Evolutionary conservation across 2,888 invertebrate genomes (phyloP).

Genomic region (Thecocarcelia acutangulata): DNA sequence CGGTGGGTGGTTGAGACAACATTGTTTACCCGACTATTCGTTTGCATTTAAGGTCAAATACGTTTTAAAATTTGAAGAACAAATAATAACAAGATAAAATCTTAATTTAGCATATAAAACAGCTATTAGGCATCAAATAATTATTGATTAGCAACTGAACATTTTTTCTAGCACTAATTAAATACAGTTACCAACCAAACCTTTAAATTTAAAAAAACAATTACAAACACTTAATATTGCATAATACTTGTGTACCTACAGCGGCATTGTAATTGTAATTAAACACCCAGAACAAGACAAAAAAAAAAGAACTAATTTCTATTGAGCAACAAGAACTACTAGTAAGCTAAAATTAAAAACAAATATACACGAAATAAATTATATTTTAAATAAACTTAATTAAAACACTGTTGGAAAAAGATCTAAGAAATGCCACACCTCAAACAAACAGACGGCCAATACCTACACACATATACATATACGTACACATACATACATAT

Average conservation of each 20-base stretch:
- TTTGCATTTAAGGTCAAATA: too few relatives aligned
- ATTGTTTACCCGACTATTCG: too few relatives aligned
- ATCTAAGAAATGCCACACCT: constrained; percentile 62
- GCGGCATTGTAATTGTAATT: constrained; percentile 51
- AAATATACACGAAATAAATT: constrained; percentile 29
- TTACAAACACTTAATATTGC: constrained; percentile 39
- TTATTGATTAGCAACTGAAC: neutral
- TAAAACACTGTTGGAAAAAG: constrained; percentile 4
- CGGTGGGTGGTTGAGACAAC: too few relatives aligned
- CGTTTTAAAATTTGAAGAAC: too few relatives aligned
- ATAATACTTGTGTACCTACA: constrained; percentile 30
- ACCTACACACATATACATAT: too few relatives aligned
- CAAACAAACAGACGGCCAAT: constrained; percentile 23
- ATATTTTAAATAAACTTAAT: neutral
- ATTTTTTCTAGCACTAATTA: constrained; percentile 37
- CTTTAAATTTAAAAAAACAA: constrained; percentile 56
- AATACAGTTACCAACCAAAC: constrained; percentile 55
- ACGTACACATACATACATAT: too few relatives aligned
- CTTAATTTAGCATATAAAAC: too few relatives aligned
- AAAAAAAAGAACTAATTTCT: neutral
- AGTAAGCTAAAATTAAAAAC: neutral
- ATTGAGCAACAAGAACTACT: constrained; percentile 12
- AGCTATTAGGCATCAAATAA: constrained; percentile 9
- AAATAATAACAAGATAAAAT: too few relatives aligned
- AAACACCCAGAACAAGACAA: constrained; percentile 39